Evolutionary conservation across 1,140 invertebrate genomes (phyloP).

Genomic region (Macrotrachela quadricornifera): DNA sequence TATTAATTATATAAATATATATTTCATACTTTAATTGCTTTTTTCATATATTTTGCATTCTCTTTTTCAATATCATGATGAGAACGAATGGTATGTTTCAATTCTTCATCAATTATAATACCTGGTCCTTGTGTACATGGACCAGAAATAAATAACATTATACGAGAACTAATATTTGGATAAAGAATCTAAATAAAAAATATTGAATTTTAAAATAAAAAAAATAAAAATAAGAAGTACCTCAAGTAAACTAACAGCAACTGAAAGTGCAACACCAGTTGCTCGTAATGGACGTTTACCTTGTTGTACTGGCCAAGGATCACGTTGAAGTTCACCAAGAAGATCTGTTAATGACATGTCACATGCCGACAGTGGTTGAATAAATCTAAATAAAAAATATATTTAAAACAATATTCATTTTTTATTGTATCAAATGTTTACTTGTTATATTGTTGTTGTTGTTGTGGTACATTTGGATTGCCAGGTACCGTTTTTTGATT

Average conservation of each 20-base stretch:
- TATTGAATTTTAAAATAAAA: too few species aligned
- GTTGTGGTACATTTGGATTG: conserved; percentile 16
- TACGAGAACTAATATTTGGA: conserved; percentile 81
- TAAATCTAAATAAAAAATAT: conserved; percentile 50
- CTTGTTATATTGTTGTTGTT: conserved; percentile 26
- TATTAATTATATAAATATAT: too few species aligned
- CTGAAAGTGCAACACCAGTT: conserved; percentile 79
- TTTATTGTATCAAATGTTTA: too few species aligned
- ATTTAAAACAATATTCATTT: too few species aligned
- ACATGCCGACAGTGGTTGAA: conserved; percentile 83
- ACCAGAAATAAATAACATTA: conserved; percentile 95
- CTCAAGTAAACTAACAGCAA: conserved; percentile 86
- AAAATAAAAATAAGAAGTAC: conserved; percentile 18
- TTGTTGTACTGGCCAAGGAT: conserved; percentile 86
- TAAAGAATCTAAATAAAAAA: conserved; percentile 41
- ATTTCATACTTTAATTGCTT: conserved; percentile 52
- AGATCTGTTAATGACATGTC: conserved; percentile 85
- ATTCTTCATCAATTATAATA: conserved; percentile 83
- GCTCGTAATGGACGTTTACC: conserved; percentile 78
- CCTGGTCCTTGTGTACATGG: conserved; percentile 93
- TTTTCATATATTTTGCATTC: conserved; percentile 94
- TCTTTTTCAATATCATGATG: conserved; percentile 99
- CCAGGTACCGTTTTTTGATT: too few species aligned
- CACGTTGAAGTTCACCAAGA: conserved; percentile 74
- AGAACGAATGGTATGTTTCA: conserved; percentile 91